Evolutionary conservation across 2,113 vertebrate genomes (phyloP).

Genomic region (Phrynosoma platyrhinos): DNA sequence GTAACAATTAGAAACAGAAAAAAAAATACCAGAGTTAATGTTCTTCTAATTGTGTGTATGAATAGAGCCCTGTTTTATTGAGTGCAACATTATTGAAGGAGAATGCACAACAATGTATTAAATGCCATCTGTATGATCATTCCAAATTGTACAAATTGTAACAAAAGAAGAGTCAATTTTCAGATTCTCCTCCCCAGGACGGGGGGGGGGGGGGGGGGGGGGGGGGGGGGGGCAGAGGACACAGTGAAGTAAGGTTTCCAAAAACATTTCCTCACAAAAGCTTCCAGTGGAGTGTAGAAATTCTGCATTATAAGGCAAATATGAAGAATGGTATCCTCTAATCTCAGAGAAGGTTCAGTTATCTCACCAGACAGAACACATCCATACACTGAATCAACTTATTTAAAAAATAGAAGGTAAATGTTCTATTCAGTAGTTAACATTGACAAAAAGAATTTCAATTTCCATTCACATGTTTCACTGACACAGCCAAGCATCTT

Average conservation of each 20-base stretch:
- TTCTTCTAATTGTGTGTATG: not conserved
- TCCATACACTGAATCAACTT: constrained; percentile 51
- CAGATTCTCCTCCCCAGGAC: constrained; percentile 66
- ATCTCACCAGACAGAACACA: constrained; percentile 53
- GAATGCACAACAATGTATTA: constrained; percentile 72
- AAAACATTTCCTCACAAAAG: constrained; percentile 63
- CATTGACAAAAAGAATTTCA: constrained; percentile 67
- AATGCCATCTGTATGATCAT: constrained; percentile 79
- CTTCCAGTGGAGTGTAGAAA: constrained; percentile 70
- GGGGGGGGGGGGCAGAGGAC: constrained; percentile 54
- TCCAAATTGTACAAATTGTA: constrained; percentile 72
- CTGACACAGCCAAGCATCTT: constrained; percentile 61
- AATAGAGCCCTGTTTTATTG: constrained; percentile 21
- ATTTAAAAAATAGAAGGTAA: constrained; percentile 68
- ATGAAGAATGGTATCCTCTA: constrained; percentile 62
- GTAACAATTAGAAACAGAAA: not conserved
- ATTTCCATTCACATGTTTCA: constrained; percentile 69
- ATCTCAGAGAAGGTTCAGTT: constrained; percentile 60
- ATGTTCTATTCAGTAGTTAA: constrained; percentile 65
- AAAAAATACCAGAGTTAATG: not conserved
- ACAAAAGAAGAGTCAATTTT: constrained; percentile 68
- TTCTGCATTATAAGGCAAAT: constrained; percentile 78
- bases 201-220: constrained; percentile 53
- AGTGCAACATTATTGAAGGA: constrained; percentile 32
- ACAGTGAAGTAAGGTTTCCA: constrained; percentile 72